Evolutionary conservation across 2,888 invertebrate genomes (phyloP).

Genomic region (Limenitis camilla): DNA sequence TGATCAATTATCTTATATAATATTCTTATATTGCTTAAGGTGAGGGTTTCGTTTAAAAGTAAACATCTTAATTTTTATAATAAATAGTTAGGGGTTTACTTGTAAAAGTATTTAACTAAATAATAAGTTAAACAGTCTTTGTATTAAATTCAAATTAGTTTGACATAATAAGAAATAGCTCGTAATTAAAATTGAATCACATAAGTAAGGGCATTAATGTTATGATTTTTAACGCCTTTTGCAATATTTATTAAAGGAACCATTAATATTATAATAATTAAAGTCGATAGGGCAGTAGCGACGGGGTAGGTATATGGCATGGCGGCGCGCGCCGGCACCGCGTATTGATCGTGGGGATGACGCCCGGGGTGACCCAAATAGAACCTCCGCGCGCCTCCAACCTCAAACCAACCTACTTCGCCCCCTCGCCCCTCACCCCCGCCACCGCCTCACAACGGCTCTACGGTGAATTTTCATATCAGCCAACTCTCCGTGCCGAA

Average conservation of each 20-base stretch:
- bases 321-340: slow-evolving; percentile 63
- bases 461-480: slow-evolving; percentile 72
- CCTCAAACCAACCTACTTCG: slow-evolving; percentile 39
- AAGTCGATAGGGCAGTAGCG: slow-evolving; percentile 63
- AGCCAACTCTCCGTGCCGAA: slow-evolving; percentile 57
- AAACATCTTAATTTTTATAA: no score
- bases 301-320: slow-evolving; percentile 64
- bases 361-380: slow-evolving; percentile 76
- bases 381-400: slow-evolving; percentile 58
- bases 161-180: no score
- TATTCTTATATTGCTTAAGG: no score
- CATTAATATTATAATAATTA: slow-evolving; percentile 62
- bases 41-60: no score
- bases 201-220: not conserved
- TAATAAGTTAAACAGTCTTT: no score
- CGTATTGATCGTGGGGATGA: slow-evolving; percentile 70
- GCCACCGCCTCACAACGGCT: slow-evolving; percentile 47
- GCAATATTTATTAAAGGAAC: slow-evolving; percentile 22
- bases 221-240: not conserved
- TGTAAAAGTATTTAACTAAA: no score
- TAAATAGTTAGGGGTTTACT: no score
- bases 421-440: slow-evolving; percentile 40
- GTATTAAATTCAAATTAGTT: no score
- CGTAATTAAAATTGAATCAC: no score
- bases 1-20: no score